Conservation (phyloP, 2,888 invertebrate species). For the Drosophila demipolita region DNA sequence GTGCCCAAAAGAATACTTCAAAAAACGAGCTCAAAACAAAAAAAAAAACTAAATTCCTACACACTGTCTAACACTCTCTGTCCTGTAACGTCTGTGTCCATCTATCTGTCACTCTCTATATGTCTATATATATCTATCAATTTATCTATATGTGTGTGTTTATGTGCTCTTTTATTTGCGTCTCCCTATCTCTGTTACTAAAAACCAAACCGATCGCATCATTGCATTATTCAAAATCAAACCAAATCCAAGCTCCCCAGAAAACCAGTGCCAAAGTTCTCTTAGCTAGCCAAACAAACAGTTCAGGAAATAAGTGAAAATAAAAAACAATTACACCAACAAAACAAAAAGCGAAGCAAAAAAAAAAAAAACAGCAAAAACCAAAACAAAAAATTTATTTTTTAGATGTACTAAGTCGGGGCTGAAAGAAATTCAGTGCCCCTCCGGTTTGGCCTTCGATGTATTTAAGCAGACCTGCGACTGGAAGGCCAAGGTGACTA, state of each 20-base stretch:
- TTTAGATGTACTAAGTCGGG: conserved; percentile 94
- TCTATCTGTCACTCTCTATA: conserved; percentile 22
- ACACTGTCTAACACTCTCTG: conserved; percentile 50
- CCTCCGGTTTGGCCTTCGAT: conserved; percentile 98
- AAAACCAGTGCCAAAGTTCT: conserved; percentile 66
- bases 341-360: background rate
- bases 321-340: conserved; percentile 13
- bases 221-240: conserved; percentile 60
- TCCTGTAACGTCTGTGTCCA: conserved; percentile 41
- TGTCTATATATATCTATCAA: conserved; percentile 20
- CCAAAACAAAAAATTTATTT: conserved; percentile 60
- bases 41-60: conserved; percentile 23
- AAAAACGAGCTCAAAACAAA: conserved; percentile 28
- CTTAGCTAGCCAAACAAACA: conserved; percentile 50
- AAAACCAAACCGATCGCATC: conserved; percentile 54
- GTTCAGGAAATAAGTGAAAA: conserved; percentile 21
- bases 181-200: conserved; percentile 56
- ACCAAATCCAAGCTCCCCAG: conserved; percentile 31
- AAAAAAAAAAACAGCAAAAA: conserved; percentile 15
- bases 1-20: conserved; percentile 39
- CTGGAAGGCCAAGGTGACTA: conserved; percentile 99
- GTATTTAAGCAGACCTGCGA: conserved; percentile 99
- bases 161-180: conserved; percentile 44
- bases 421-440: conserved; percentile 98
- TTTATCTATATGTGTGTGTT: conserved; percentile 25